Evolutionary conservation across 2,113 vertebrate genomes (phyloP).

Genomic region (Saguinus imperator): DNA sequence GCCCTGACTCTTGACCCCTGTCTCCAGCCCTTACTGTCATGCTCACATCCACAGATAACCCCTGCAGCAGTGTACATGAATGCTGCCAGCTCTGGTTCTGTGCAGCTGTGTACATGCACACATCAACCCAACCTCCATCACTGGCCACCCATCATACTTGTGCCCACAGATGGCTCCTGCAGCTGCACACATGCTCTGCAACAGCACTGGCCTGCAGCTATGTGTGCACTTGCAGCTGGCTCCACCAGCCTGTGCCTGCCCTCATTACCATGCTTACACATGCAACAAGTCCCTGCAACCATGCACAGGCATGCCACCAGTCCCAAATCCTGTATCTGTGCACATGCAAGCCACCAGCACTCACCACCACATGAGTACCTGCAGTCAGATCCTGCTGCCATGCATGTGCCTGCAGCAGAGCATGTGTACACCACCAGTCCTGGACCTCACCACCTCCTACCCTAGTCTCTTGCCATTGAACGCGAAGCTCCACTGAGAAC

Average conservation of each 20-base stretch:
- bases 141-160: background rate
- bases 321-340: background rate
- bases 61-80: background rate
- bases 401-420: background rate
- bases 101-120: background rate
- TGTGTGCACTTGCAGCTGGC: background rate
- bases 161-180: background rate
- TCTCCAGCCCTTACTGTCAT: background rate
- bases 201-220: background rate
- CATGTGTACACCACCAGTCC: background rate
- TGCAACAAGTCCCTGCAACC: background rate
- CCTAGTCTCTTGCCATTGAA: background rate
- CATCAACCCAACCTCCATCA: background rate
- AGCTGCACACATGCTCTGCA: background rate
- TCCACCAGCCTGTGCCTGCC: background rate
- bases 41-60: background rate
- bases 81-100: background rate
- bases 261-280: background rate
- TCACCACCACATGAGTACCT: background rate
- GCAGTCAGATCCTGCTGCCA: background rate
- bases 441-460: background rate
- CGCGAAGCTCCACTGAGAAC: background rate
- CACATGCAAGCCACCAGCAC: background rate
- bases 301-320: background rate
- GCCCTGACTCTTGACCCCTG: background rate